Percentiles rank a stretch among this genome's conserved stretches.
These are phyloP conservation scores for Onychomys torridus DNA, from an alignment of 2,797 vertebrate species.

Conservation along the genomic window DNA sequence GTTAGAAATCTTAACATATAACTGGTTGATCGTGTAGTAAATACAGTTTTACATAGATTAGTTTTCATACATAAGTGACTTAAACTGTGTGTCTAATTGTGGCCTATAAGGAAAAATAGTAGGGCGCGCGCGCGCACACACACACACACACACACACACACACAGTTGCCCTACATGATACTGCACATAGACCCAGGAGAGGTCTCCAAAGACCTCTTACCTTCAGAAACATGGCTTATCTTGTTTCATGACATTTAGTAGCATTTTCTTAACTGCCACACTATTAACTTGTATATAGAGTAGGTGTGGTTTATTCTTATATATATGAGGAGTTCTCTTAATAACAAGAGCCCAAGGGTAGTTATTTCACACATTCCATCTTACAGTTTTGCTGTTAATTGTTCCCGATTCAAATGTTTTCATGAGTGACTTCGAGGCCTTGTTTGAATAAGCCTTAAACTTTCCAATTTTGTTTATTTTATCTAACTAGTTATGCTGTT, in stretches of 20 bases:
- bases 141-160: neutral
- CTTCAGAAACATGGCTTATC: neutral
- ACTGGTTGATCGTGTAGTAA: neutral
- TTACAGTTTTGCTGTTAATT: constrained; percentile 28
- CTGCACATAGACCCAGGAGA: neutral
- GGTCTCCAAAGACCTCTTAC: constrained; percentile 25
- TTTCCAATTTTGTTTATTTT: constrained; percentile 30
- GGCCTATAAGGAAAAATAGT: constrained; percentile 58
- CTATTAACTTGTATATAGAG: neutral
- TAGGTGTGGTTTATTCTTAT: neutral
- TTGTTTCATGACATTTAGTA: neutral
- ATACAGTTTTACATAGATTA: constrained; percentile 15
- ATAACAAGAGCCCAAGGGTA: neutral
- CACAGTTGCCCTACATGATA: constrained; percentile 25
- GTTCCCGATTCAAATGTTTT: constrained; percentile 8
- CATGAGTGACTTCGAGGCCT: constrained; percentile 12
- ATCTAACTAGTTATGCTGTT: neutral
- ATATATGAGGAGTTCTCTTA: constrained; percentile 1
- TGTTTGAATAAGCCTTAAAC: constrained; percentile 35
- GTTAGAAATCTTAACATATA: neutral
- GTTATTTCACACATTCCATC: neutral
- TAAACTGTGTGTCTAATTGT: neutral
- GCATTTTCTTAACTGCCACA: constrained; percentile 10
- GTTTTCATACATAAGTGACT: constrained; percentile 4
- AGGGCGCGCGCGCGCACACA: neutral